Base-by-base conservation (phyloP, 2,113 vertebrate genomes). In the Corythoichthys haematopterus region DNA sequence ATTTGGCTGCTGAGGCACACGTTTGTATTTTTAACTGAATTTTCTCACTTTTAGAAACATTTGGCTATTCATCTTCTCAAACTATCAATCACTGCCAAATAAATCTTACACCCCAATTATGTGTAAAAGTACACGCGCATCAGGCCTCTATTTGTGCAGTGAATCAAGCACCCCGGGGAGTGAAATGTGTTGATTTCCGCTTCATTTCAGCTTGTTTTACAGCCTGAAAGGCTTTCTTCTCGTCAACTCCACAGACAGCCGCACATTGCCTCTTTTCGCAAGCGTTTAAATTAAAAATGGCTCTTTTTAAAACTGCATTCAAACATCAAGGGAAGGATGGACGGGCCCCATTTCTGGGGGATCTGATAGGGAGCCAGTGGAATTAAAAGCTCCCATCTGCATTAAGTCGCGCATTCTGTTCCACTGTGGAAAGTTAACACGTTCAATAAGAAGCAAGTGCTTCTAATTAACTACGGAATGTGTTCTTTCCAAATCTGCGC, bases 401-500 rank as follows among this genome's bases (percentile, higher is more conserved):
- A 90, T 89, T 90, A 92, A 92, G 90, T 91, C 88, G 85, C 48
- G 65, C 70, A 87, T 89, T 92, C 84, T 84, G 74, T 69, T 76
- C 72, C 78, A 75, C 71, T 64, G 80, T 78, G 69, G 77, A 77
- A 79, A 87, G 79, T 81, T 61, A 51, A 69, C 71, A 76, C 78
- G 87, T 88, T 89, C 85, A 86, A 88, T 90, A 89, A 83, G 71
- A 87, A 85, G 81, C 85, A 83, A 85, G 85, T 85, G 80, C 80
- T 76, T 83, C 83, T 91, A 91, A 92, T 92, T 91, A 91, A 92
- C 90, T 87, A 78, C 80, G 77, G 84, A 84, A 82, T 87, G 88
- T 87, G 82, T 84, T 88, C 82, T 84, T 89, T 88, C 86, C 80
- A 86, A 90, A 85, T 89, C 87, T 83, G 76, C 53, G 65, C 71